Conservation (phyloP, 2,113 vertebrate species). For the Campylomormyrus tamandua region DNA sequence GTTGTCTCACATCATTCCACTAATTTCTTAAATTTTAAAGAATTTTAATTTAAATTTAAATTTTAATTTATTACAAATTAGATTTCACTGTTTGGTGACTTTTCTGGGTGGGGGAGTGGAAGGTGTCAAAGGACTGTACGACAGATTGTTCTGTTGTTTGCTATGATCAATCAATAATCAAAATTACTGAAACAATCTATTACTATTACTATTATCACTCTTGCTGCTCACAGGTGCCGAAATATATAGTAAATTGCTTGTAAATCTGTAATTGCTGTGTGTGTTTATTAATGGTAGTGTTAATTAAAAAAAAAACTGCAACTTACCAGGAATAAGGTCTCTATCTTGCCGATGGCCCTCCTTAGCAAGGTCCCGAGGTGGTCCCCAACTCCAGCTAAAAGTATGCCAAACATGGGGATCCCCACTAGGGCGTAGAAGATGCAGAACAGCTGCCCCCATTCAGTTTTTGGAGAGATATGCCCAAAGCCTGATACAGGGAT, state of each 20-base stretch:
- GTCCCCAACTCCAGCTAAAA: slow-evolving; percentile 81
- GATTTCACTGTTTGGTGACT: not conserved
- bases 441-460: slow-evolving; percentile 73
- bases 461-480: slow-evolving; percentile 72
- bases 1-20: not conserved
- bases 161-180: not conserved
- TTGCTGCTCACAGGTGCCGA: not conserved
- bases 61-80: not conserved
- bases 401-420: slow-evolving; percentile 84
- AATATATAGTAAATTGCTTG: not conserved
- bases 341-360: slow-evolving; percentile 73
- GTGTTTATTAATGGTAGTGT: not conserved
- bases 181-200: not conserved
- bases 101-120: not conserved
- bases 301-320: not conserved
- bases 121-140: not conserved
- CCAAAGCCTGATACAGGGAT: slow-evolving; percentile 67
- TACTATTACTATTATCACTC: not conserved
- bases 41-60: not conserved
- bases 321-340: slow-evolving; percentile 77
- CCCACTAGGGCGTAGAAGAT: slow-evolving; percentile 83
- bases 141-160: not conserved
- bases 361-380: slow-evolving; percentile 77
- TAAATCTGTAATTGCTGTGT: not conserved
- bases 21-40: not conserved